phyloP scores from a whole-genome alignment of 30 jellyfish, hydroid and myxozoan genomes.

The Hydra vulgaris region DNA sequence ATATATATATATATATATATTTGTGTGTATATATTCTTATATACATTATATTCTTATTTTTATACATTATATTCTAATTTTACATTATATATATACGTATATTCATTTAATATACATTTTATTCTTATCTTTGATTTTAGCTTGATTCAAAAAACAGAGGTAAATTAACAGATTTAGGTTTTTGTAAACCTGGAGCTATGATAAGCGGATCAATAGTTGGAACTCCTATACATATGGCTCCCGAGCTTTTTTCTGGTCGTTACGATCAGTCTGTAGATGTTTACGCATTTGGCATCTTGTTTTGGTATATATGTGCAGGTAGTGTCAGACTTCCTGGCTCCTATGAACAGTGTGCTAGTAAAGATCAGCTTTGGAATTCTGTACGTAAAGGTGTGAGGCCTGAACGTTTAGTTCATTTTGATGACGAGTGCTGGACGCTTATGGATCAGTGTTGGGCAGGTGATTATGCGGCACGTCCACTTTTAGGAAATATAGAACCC shows the following conservation, averaged over 20 bases:
- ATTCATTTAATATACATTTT: no score
- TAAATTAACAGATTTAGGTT: constrained; percentile 89
- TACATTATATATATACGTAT: no score
- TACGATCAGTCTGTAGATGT: constrained; percentile 97
- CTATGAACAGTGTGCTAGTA: constrained; percentile 95
- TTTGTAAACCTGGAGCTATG: constrained; percentile 99
- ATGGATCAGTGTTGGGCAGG: constrained; percentile 99
- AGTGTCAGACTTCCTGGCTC: constrained; percentile 94
- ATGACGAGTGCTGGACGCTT: constrained; percentile 95
- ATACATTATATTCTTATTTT: no score
- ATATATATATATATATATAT: no score
- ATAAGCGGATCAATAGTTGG: constrained; percentile 98
- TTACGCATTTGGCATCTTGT: constrained; percentile 90
- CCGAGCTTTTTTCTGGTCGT: constrained; percentile 91
- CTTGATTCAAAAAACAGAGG: constrained; percentile 94
- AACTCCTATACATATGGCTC: constrained; percentile 98
- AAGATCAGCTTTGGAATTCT: constrained; percentile 98
- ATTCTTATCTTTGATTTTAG: constrained; percentile 32
- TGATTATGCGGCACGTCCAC: constrained; percentile 70
- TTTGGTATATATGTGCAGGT: constrained; percentile 99
- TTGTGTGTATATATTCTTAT: no score
- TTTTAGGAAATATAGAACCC: constrained; percentile 89
- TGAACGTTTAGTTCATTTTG: constrained; percentile 90
- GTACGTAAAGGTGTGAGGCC: constrained; percentile 97
- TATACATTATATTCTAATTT: no score